Evolutionary conservation across 2,888 invertebrate genomes (phyloP), one percentile per base, ranked within the genome.

Genomic region (Eilema sororculum): DNA sequence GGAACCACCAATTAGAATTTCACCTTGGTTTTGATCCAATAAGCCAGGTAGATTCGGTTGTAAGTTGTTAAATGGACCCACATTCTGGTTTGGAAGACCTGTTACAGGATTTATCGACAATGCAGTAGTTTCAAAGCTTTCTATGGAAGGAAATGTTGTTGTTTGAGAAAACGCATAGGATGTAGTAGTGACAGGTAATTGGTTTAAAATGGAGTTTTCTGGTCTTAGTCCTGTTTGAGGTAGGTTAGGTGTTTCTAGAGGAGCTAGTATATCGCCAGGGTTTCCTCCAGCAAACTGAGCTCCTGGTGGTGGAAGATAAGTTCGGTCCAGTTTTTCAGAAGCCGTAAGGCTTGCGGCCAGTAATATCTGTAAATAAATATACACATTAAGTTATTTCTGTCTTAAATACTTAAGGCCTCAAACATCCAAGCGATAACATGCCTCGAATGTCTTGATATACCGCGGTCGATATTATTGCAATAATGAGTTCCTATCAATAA

Each of bases 251-350:
- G 80, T 82, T 76, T 90, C 87, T 9, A 91, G 77, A 5, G 93
- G 93, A 8, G 79, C 80, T 68, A 89, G 82, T 20, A 90, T 83
- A 22, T 85, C 87, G 33, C 84, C 89, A 66, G 86, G 83, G 3
- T 80, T 84, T 16, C 93, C 93, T 61, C 91, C 94, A 73, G 93
- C 76, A 65, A 83, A 86, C 71, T 89, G 84, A 1, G 91, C 88
- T 70, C 90, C 91, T 2, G 90, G 88, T 46, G 94, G 94, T 67
- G 94, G 94, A 52, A 94, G 87, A 62, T 94, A 94, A 0, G 84
- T 87, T 61, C 90, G 84, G 68, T 92, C 90, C 30, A 94, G 75
- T 75, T 93, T 93, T 37, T 92, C 92, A 4, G 89, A 78, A 24
- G 81, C 78, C 22, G 79, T 84, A 68, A 91, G 82, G 78, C 87